Base-by-base conservation (phyloP, 1,140 invertebrate genomes). In the Drosophila auraria region DNA sequence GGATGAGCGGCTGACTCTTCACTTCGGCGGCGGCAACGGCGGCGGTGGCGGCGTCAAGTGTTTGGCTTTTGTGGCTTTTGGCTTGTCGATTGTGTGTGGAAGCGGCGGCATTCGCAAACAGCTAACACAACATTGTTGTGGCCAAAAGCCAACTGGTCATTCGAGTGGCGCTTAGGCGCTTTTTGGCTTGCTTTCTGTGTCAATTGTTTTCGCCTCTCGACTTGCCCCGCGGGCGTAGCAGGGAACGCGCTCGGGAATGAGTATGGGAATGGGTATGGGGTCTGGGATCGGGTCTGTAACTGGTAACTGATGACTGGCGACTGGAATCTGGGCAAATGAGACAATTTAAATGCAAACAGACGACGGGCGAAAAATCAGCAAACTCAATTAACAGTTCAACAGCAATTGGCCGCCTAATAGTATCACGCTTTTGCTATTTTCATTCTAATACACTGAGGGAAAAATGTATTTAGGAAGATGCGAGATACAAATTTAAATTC, bases 281-380 rank as follows among this genome's bases (percentile, higher is more conserved):
- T n/a, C 30, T 54, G 60, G 47, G 60, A 30, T 27, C 44, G 25
- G 59, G 54, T 40, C 36, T 57, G 45, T 33, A 33, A 53, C 30
- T 62, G 59, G 47, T 11, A 33, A 33, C 45, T 62, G 44, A 27
- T 58, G 44, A 27, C 56, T 61, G 40, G 57, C n/a, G 20, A 57
- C 49, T n/a, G 27, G 27, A 8, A 15, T 62, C 78, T 78, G 64
- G 80, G 70, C 70, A 81, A 89, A 89, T 89, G 84, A 87, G 73
- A 84, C 84, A 62, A 87, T 87, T 87, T 82, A 69, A 87, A 87
- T 87, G 86, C 78, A 87, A 87, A 87, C 83, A 84, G 78, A 71
- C 68, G 42, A 63, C 40, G 47, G 23, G 59, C 62, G 53, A 23
- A 69, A 50, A 62, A 64, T 64, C 57, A 76, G 23, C 74, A 73